These are phyloP conservation scores for Callorhinus ursinus DNA, from an alignment of 2,113 vertebrate species.

Conservation along the genomic window DNA sequence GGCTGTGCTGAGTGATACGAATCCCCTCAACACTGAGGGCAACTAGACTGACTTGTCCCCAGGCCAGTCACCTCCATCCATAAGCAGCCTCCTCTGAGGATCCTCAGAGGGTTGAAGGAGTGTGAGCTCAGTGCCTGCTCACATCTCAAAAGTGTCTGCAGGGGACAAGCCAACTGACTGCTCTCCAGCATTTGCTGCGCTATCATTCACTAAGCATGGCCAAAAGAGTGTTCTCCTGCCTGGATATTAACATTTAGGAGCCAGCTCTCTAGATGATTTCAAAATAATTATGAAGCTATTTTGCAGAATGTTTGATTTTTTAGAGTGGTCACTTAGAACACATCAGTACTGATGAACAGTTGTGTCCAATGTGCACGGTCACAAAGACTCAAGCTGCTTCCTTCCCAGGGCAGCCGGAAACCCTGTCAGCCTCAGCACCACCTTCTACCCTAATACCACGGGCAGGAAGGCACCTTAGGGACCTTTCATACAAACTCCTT, in stretches of 20 bases:
- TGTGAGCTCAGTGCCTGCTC: not conserved
- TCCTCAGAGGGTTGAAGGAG: not conserved
- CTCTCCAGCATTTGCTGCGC: too few relatives aligned
- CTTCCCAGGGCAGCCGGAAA: not conserved
- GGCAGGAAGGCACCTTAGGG: not conserved
- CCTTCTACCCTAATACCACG: too few relatives aligned
- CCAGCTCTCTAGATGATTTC: not conserved
- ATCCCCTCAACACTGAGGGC: not conserved
- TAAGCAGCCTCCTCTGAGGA: not conserved
- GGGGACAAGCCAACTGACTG: not conserved
- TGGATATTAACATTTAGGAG: not conserved
- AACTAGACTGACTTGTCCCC: not conserved
- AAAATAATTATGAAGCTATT: not conserved
- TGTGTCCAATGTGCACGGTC: not conserved
- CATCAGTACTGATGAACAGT: not conserved
- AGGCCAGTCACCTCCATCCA: not conserved
- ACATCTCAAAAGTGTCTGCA: not conserved
- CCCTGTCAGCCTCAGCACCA: not conserved
- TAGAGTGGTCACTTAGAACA: not conserved
- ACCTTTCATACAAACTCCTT: not conserved
- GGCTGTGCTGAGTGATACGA: not conserved
- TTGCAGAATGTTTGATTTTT: not conserved
- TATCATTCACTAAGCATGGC: not conserved
- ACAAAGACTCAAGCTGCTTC: not conserved
- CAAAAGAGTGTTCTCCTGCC: not conserved